These are phyloP conservation scores for Porites evermanni DNA, from an alignment of 92 coral and sea anemone genomes.

Conservation along the genomic window DNA sequence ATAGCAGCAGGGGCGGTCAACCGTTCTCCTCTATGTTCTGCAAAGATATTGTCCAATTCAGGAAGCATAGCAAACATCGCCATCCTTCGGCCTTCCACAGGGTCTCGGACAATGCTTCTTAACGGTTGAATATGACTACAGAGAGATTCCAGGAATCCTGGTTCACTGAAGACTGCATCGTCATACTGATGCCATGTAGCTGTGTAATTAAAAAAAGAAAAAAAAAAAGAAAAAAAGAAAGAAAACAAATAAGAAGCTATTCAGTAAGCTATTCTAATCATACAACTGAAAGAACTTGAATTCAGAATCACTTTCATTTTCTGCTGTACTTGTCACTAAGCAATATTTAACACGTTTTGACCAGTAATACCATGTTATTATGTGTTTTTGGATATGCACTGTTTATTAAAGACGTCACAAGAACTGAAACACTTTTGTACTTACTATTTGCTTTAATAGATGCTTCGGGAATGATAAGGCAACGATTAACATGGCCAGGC, in stretches of 20 bases:
- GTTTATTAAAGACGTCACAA: too few species aligned
- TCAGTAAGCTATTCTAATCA: too few species aligned
- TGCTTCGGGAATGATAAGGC: slow-evolving; percentile 35
- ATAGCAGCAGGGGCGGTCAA: slow-evolving; percentile 30
- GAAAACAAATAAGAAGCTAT: too few species aligned
- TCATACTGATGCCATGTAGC: slow-evolving; percentile 69
- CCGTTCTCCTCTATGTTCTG: background rate
- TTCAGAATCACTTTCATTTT: too few species aligned
- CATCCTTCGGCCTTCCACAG: slow-evolving; percentile 52
- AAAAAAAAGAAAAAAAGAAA: too few species aligned
- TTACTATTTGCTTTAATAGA: slow-evolving; percentile 31
- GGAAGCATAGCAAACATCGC: slow-evolving; percentile 60
- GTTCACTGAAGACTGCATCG: slow-evolving; percentile 64
- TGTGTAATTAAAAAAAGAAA: background rate
- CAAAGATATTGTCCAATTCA: slow-evolving; percentile 35
- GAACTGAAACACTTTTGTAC: background rate
- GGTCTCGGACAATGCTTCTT: background rate
- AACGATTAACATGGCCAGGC: slow-evolving; percentile 46
- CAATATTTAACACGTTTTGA: too few species aligned
- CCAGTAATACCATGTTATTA: too few species aligned
- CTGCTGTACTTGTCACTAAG: too few species aligned
- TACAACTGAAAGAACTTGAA: too few species aligned
- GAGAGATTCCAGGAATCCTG: slow-evolving; percentile 35
- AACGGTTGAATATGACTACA: slow-evolving; percentile 5
- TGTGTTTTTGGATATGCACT: too few species aligned